Conservation (phyloP, 2,888 invertebrate species). For the Thera britannica region DNA sequence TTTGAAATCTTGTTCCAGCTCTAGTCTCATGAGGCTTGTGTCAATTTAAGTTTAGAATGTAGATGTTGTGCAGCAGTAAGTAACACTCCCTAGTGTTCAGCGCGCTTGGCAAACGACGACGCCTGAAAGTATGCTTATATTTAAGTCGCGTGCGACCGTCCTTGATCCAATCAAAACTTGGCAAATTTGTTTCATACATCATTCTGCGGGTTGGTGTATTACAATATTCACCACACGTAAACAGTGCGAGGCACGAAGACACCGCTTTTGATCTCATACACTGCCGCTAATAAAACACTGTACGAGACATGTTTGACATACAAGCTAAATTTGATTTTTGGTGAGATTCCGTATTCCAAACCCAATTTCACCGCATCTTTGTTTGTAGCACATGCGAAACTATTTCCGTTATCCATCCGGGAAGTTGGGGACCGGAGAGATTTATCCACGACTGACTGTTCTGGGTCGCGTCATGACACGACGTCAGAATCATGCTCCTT, state of each 20-base stretch:
- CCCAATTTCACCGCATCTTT: slow-evolving; percentile 62
- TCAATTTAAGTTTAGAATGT: slow-evolving; percentile 1
- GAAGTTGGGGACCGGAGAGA: slow-evolving; percentile 43
- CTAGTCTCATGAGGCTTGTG: background rate
- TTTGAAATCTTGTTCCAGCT: background rate
- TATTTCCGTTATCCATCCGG: slow-evolving; percentile 53
- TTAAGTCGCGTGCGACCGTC: slow-evolving; percentile 63
- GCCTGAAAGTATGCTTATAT: slow-evolving; percentile 49
- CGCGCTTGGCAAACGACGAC: background rate
- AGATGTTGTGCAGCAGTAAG: background rate
- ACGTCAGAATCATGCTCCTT: slow-evolving; percentile 43
- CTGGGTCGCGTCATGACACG: slow-evolving; percentile 43
- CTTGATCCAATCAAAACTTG: slow-evolving; percentile 80
- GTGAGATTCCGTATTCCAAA: slow-evolving; percentile 63
- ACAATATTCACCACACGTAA: slow-evolving; percentile 78
- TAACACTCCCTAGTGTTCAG: background rate
- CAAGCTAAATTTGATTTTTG: slow-evolving; percentile 70
- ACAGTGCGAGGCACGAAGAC: slow-evolving; percentile 64
- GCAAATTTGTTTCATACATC: slow-evolving; percentile 80
- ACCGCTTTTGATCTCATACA: slow-evolving; percentile 73
- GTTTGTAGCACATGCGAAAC: slow-evolving; percentile 60
- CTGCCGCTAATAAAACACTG: slow-evolving; percentile 72
- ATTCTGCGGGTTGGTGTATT: slow-evolving; percentile 55
- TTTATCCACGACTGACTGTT: slow-evolving; percentile 45
- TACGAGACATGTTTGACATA: slow-evolving; percentile 69